phyloP scores from a whole-genome alignment of 1,140 invertebrate species.

The Drosophila grimshawi region DNA sequence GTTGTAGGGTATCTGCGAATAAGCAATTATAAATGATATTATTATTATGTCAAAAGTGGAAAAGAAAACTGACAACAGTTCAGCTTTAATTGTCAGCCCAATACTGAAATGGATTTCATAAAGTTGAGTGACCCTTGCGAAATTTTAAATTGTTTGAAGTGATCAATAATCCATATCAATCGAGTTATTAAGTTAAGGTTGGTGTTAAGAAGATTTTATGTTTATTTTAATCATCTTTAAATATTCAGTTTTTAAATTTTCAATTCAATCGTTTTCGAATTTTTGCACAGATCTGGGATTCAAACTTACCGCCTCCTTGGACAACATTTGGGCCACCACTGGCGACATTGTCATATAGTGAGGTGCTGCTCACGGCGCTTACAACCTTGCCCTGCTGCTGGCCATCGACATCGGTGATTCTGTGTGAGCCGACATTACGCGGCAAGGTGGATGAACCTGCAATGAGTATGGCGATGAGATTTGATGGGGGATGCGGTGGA shows the following conservation, averaged over 20 bases:
- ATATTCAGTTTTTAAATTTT: too few relatives aligned
- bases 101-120: too few relatives aligned
- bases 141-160: too few relatives aligned
- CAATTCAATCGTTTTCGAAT: too few relatives aligned
- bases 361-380: conserved; percentile 93
- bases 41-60: not conserved
- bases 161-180: too few relatives aligned
- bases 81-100: not conserved
- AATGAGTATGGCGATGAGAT: conserved; percentile 81
- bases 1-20: conserved; percentile 81
- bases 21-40: not conserved
- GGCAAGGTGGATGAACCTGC: conserved; percentile 93
- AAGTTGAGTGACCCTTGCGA: too few relatives aligned
- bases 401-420: conserved; percentile 84
- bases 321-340: conserved; percentile 81
- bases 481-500: conserved; percentile 81
- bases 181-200: too few relatives aligned
- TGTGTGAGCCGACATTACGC: conserved; percentile 90
- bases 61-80: not conserved
- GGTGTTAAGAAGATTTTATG: too few relatives aligned
- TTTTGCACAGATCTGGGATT: too few relatives aligned
- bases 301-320: conserved; percentile 59
- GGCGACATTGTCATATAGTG: conserved; percentile 94
- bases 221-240: too few relatives aligned
- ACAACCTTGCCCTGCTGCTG: conserved; percentile 89